Evolutionary conservation across 2,888 invertebrate species (phyloP), one percentile per base, ranked within the genome.

Genomic region (Poecilobothrus nobilitatus): DNA sequence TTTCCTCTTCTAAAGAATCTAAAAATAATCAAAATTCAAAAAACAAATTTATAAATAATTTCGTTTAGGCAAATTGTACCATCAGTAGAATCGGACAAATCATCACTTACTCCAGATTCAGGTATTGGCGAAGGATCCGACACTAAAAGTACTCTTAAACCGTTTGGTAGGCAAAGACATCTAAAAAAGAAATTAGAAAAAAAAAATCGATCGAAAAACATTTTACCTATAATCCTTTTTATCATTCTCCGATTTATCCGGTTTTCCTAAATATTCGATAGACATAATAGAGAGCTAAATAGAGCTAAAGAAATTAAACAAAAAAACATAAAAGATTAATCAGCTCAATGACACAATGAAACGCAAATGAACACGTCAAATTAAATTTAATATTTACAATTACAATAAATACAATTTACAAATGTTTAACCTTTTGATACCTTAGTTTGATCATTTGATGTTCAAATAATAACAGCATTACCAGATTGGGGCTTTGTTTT

Each of bases 211-310:
- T 61, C 4, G 4, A 61, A 61, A n/a, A 1, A 18, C 27, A 27
- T n/a, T n/a, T 61, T 73, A 91, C 91, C 87, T 90, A 78, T 92
- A 92, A 69, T 88, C 82, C 78, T 92, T 93, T 78, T 89, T 89
- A 80, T 93, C 93, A 73, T 87, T 88, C 68, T 85, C 85, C 67
- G 92, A 91, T 81, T 91, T 91, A 53, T 86, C 84, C 12, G 92
- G 92, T 72, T 83, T 81, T 65, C 83, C 75, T 71, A 87, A 79
- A 75, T 80, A 81, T 27, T 71, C 73, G 6, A 53, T 6, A 53
- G 53, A 53, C 53, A 53, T 53, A 18, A 6, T 53, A 37, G 37
- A 37, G 12, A 37, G 12, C 37, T 27, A 27, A 27, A 37, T 3
- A 37, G 12, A 37, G 12, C 37, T 27, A 27, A 27, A 27, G 5